A percentile compares a stretch with the other conserved stretches of the same genome.
phyloP scores from a whole-genome alignment of 2,797 vertebrate genomes.

The Poecilia gillii region DNA sequence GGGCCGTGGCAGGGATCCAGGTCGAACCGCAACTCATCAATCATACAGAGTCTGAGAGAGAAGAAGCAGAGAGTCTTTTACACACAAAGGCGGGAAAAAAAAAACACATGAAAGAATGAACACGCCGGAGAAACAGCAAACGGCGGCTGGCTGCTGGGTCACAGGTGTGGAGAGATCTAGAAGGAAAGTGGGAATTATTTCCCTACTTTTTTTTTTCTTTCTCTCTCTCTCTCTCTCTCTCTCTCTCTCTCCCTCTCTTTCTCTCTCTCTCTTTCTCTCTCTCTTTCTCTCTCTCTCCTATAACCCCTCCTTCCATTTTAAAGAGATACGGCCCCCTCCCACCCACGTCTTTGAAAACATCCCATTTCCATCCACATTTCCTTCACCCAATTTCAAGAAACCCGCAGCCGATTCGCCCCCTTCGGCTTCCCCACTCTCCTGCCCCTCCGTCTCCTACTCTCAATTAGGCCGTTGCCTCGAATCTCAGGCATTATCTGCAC shows the following conservation, averaged over 20 bases:
- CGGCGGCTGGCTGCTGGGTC: constrained; percentile 67
- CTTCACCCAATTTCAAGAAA: constrained; percentile 73
- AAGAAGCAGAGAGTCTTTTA: constrained; percentile 37
- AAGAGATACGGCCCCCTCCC: constrained; percentile 59
- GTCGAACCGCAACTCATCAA: constrained; percentile 72
- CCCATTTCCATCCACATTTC: constrained; percentile 74
- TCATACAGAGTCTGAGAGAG: constrained; percentile 63
- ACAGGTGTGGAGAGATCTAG: constrained; percentile 70
- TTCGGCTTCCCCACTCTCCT: constrained; percentile 55
- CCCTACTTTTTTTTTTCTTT: constrained; percentile 26
- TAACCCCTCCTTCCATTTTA: constrained; percentile 40
- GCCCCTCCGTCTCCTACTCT: constrained; percentile 68
- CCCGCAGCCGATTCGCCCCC: constrained; percentile 62
- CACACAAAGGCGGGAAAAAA: constrained; percentile 1
- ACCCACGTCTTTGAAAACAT: constrained; percentile 66
- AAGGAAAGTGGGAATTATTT: constrained; percentile 73
- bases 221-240: too few species aligned
- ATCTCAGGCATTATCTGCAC: constrained; percentile 76
- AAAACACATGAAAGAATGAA: constrained; percentile 3
- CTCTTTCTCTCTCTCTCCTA: constrained; percentile 18
- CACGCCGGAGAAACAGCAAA: constrained; percentile 47
- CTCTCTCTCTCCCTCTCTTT: not conserved
- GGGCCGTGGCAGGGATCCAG: constrained; percentile 67
- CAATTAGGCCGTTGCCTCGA: constrained; percentile 75
- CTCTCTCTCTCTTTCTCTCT: too few species aligned